Evolutionary conservation across 2,888 invertebrate species (phyloP).

Genomic region (Tanytarsus gracilentus): DNA sequence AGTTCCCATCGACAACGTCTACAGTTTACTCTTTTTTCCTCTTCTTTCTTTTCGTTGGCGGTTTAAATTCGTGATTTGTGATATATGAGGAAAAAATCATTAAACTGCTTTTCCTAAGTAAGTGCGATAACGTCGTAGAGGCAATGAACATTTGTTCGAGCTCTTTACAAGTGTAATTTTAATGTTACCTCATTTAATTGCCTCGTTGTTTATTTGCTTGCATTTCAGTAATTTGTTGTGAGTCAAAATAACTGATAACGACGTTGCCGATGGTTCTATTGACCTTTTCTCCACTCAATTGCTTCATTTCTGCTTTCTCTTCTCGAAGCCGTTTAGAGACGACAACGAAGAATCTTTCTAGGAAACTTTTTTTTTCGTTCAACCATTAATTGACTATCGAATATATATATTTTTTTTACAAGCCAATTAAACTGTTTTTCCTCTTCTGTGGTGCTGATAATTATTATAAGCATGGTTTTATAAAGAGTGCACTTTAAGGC

Average conservation of each 20-base stretch:
- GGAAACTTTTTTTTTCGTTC: not conserved
- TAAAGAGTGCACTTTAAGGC: no score
- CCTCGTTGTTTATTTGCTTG: slow-evolving; percentile 18
- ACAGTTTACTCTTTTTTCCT: not conserved
- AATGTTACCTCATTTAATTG: slow-evolving; percentile 23
- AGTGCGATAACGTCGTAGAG: slow-evolving; percentile 20
- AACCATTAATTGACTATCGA: slow-evolving; percentile 7
- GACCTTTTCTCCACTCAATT: slow-evolving; percentile 15
- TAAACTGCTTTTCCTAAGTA: slow-evolving; percentile 21
- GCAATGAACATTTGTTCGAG: not conserved
- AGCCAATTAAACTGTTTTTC: slow-evolving; percentile 23
- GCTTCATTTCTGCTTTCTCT: not conserved
- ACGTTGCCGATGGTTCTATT: slow-evolving; percentile 13
- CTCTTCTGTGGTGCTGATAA: slow-evolving; percentile 7
- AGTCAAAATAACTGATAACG: slow-evolving; percentile 19
- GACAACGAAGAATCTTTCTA: not conserved
- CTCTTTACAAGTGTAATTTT: slow-evolving; percentile 24
- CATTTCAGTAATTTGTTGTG: slow-evolving; percentile 22
- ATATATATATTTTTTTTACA: not conserved
- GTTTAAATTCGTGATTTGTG: slow-evolving; percentile 29
- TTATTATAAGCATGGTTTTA: not conserved
- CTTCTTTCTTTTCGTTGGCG: slow-evolving; percentile 22
- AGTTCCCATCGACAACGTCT: slow-evolving; percentile 15
- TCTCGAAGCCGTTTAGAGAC: not conserved
- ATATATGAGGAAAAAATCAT: slow-evolving; percentile 27